Base-by-base conservation (phyloP, 2,888 invertebrate species). In the Clivina fossor region DNA sequence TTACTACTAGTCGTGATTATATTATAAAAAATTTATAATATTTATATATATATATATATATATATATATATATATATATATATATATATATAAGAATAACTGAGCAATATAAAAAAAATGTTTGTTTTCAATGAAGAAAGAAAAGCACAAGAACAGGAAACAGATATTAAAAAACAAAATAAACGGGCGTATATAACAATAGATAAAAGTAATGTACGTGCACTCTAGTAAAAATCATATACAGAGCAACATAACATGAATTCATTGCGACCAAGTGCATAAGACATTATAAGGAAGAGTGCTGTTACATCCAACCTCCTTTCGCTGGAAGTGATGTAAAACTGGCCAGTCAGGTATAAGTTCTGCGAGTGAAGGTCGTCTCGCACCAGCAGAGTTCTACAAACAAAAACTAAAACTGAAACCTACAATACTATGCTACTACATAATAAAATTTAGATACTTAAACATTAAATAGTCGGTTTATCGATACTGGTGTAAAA, bases 281-380 rank as follows among this genome's bases (percentile, higher is more conserved):
- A 22, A 47, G 46, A 46, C 47, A 55, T 47, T 26, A 47, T 30
- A 46, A 46, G 54, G 54, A 55, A 55, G 54, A 47, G 38, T 63
- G 63, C 61, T 64, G 65, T 68, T 65, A 67, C 69, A 65, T 81
- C 87, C 84, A 88, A 91, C 90, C 90, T 91, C 90, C 83, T 85
- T 82, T 80, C 80, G 84, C 80, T 80, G 81, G 82, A 85, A 84
- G 80, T 84, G 86, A 77, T 88, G 88, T 74, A 91, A 86, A 74
- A 85, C 86, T 72, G 94, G 94, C 93, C 94, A 95, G 81, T 94
- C 94, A 73, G 93, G 94, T 77, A 95, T 94, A 81, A 93, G 82
- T 80, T 95, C 94, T 71, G 92, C 92, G 78, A 93, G 82, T 72
- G 92, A 93, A 74, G 85, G 88, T 81, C 91, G 84, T 83, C 92